Base-by-base conservation (phyloP, 2,113 vertebrate genomes). In the Mandrillus leucophaeus region DNA sequence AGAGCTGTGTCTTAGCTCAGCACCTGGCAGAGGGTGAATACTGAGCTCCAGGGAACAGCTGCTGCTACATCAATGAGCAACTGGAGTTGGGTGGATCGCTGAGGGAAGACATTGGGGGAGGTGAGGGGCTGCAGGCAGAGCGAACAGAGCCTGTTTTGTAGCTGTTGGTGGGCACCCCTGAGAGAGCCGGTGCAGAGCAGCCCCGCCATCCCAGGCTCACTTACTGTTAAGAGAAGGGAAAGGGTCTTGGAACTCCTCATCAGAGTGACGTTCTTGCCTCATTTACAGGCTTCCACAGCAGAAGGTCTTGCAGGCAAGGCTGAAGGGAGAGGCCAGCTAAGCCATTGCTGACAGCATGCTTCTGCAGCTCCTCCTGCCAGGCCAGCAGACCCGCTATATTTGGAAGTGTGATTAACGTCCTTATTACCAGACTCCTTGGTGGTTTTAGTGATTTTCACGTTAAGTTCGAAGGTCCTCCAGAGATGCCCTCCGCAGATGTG, bases 361-460 rank as follows among this genome's bases (percentile, higher is more conserved):
- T 97, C 97, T 97, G 50, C 55, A 61, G 35, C 95, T 83, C 83
- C 94, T 96, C 17, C 92, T 97, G 66, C 93, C 91, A 93, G 85
- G 90, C 85, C 90, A 96, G 88, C 89, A 96, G 87, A 96, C 96
- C 57, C 52, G n/a, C 98, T 98, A n/a, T 97, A 96, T 98, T 98
- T 98, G 98, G 96, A 96, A 97, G 94, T 93, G 90, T 96, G 86
- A 64, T 96, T 96, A 55, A 82, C 89, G 73, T 97, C 80, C 91
- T 88, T 97, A 48, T 96, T 96, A 96, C 93, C 45, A 38, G 89
- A 93, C 90, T 96, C 97, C 73, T 97, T 59, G 52, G 78, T 90
- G 61, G 76, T 97, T 1, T 61, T 64, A 68, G 92, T 50, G 90
- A 6, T 91, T 96, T 98, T 90, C 40, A 95, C 89, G 93, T 93